Base-by-base conservation (phyloP, 2,797 vertebrate species). In the Pseudomugil gertrudae region DNA sequence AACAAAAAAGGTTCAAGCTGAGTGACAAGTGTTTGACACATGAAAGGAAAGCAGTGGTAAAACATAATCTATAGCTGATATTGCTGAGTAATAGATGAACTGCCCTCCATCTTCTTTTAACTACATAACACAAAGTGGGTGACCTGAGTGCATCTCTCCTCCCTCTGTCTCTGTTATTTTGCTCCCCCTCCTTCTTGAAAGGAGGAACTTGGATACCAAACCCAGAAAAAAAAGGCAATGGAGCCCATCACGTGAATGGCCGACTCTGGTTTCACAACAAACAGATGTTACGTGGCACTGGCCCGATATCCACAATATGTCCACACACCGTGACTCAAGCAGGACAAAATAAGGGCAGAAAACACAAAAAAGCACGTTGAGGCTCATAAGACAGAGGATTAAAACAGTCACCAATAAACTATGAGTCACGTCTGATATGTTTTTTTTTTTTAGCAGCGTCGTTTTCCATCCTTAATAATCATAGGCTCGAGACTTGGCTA, bases 181-280 rank as follows among this genome's bases (percentile, higher is more conserved):
- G 38, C 38, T 17, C 43, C 33, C 19, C 52, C 74, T 60, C 72
- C 76, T 85, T 78, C 67, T 51, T 59, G 71, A 86, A 84, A 87
- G 86, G 76, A 82, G 93, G 90, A 92, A 89, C 95, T 92, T 93
- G 90, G 94, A 94, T 90, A 94, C 93, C 90, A 93, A 94, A 94
- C 88, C 94, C 89, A 29, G 59, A 64, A 63, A 79, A 78, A 93
- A 94, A 87, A 68, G 21, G 90, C 85, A 92, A 94, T 66, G 92
- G 21, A 89, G 78, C 65, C 72, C 45, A 75, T 98, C 96, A 98
- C 95, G 91, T 95, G 96, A 88, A 35, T 67, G 14, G 0, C 26
- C 23, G 80, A 82, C 92, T 97, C 95, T 3, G 87, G 92, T 98
- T 97, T 97, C 97, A 98, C 96, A 99, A 98, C 96, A 99, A 96